Percentiles rank a stretch among this genome's conserved stretches.
phyloP scores from a whole-genome alignment of 2,888 invertebrate species.

The Hetaerina titia region DNA sequence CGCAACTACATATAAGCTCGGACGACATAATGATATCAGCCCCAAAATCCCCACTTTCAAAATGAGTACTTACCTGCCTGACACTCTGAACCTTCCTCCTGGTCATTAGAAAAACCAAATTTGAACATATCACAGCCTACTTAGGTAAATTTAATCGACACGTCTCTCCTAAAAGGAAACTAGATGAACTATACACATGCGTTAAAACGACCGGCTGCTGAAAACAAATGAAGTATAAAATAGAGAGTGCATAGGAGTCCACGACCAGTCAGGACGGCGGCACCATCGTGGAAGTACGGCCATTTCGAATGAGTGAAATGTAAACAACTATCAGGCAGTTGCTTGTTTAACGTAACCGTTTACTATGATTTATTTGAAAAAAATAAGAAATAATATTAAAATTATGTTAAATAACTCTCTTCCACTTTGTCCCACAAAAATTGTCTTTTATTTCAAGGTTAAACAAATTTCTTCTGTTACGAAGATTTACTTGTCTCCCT shows the following conservation, averaged over 20 bases:
- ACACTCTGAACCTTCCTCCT: not conserved
- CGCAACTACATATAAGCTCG: not conserved
- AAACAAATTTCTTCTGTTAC: no score
- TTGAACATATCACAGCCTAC: conserved; percentile 60
- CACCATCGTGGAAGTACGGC: not conserved
- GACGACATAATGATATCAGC: not conserved
- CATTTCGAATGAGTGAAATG: no score
- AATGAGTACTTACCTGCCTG: not conserved
- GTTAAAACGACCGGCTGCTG: conserved; percentile 21
- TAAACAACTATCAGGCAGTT: no score
- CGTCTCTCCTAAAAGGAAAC: not conserved
- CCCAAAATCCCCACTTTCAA: not conserved
- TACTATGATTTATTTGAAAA: no score
- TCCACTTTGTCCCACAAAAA: no score
- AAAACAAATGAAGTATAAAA: not conserved
- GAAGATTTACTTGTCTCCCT: no score
- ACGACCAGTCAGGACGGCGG: not conserved
- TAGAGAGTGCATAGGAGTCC: not conserved
- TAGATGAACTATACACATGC: not conserved
- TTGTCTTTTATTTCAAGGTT: no score
- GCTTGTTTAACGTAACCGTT: no score
- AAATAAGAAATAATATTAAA: no score
- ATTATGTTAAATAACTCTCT: no score
- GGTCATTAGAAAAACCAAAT: conserved; percentile 52
- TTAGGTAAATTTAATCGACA: not conserved